phyloP scores from a whole-genome alignment of 2,888 invertebrate species.

The Phragmatobia fuliginosa region DNA sequence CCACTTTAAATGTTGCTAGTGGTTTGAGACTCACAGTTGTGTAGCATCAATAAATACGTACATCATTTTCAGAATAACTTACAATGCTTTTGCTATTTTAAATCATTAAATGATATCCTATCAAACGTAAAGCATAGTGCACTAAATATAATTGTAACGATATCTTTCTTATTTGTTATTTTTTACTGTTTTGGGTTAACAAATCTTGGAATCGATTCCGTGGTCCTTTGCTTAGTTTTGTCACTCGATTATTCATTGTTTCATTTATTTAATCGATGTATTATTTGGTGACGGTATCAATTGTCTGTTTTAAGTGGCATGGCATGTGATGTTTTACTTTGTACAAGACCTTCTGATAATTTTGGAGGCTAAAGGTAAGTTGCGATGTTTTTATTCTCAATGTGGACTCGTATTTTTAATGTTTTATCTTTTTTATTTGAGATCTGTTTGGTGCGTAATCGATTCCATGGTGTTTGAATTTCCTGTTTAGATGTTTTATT shows the following conservation, averaged over 20 bases:
- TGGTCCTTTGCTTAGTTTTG: conserved; percentile 62
- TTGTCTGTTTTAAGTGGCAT: conserved; percentile 63
- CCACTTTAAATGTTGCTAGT: conserved; percentile 55
- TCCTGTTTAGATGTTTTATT: conserved; percentile 61
- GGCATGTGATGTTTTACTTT: conserved; percentile 65
- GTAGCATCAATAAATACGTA: conserved; percentile 33
- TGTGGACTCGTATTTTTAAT: conserved; percentile 48
- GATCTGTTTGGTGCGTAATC: conserved; percentile 68
- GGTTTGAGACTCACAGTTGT: conserved; percentile 56
- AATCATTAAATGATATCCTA: conserved; percentile 17
- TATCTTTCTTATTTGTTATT: conserved; percentile 37
- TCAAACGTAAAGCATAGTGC: conserved; percentile 8
- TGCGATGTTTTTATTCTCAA: conserved; percentile 52
- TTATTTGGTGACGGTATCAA: conserved; percentile 38
- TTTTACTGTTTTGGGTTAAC: conserved; percentile 44
- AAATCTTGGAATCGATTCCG: conserved; percentile 83
- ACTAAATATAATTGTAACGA: conserved; percentile 22
- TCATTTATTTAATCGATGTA: conserved; percentile 46
- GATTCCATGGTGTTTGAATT: conserved; percentile 76
- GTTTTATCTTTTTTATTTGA: conserved; percentile 46
- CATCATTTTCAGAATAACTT: conserved; percentile 28
- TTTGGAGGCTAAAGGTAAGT: conserved; percentile 76
- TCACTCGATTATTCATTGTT: conserved; percentile 47
- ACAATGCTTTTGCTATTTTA: conserved; percentile 41
- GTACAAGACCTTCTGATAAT: conserved; percentile 43